Percentiles rank a stretch among this genome's conserved stretches.
These are phyloP conservation scores for Heliothis virescens DNA, from an alignment of 1,140 invertebrate species.

Conservation along the genomic window DNA sequence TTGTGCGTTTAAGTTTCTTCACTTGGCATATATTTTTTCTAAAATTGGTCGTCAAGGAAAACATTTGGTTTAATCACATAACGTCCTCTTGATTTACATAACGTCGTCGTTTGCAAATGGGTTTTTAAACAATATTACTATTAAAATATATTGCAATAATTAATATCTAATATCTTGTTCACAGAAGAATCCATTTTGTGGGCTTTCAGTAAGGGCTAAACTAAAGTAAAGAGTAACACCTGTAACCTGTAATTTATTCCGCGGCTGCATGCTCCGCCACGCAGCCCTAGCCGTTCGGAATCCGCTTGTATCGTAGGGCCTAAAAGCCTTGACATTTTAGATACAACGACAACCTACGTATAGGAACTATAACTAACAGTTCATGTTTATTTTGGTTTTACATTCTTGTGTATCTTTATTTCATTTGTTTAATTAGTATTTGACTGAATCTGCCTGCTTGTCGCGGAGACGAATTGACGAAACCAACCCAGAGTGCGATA, in stretches of 20 bases:
- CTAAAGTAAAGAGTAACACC: no score
- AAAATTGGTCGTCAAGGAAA: background rate
- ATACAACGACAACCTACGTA: background rate
- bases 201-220: background rate
- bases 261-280: no score
- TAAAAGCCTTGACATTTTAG: slow-evolving; percentile 15
- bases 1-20: background rate
- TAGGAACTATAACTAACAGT: background rate
- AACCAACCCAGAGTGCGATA: background rate
- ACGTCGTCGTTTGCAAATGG: no score
- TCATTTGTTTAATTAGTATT: no score
- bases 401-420: no score
- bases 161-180: background rate
- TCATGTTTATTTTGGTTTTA: background rate
- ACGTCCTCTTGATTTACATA: background rate
- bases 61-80: background rate
- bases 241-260: no score
- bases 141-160: no score
- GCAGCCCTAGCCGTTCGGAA: no score
- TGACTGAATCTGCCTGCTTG: no score
- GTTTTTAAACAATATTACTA: no score
- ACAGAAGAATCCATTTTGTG: background rate
- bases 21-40: background rate
- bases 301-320: no score
- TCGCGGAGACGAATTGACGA: background rate